phyloP scores from a whole-genome alignment of 1,140 invertebrate species.

The Bicyclus anynana region DNA sequence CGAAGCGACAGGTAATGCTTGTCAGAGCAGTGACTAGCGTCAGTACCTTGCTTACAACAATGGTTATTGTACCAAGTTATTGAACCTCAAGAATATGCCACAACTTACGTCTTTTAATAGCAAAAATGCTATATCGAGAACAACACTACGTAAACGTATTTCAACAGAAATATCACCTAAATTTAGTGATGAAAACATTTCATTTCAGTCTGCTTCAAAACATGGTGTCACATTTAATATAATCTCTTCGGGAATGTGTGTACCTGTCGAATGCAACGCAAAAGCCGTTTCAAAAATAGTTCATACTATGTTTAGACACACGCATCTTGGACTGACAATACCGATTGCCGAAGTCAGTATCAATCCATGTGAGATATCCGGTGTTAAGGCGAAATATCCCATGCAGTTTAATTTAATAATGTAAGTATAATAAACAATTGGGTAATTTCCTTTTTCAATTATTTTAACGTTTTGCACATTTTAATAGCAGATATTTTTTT shows the following conservation, averaged over 20 bases:
- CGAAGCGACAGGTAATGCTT: too few species aligned
- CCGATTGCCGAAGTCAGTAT: slow-evolving; percentile 8
- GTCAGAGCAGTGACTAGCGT: too few species aligned
- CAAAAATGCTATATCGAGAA: too few species aligned
- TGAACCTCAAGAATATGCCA: too few species aligned
- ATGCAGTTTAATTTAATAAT: neutral
- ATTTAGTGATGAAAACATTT: too few species aligned
- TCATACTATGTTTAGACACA: slow-evolving; percentile 12
- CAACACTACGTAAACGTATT: too few species aligned
- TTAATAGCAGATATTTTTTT: neutral
- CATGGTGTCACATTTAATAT: slow-evolving; percentile 26
- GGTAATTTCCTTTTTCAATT: neutral
- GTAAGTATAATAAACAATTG: neutral
- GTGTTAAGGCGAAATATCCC: neutral
- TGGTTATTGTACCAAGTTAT: too few species aligned
- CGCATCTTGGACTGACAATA: slow-evolving; percentile 10
- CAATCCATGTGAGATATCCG: slow-evolving; percentile 9
- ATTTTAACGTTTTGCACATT: neutral
- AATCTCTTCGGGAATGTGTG: slow-evolving; percentile 27
- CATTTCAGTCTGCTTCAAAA: slow-evolving; percentile 4
- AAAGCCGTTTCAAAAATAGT: slow-evolving; percentile 24
- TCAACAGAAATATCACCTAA: too few species aligned
- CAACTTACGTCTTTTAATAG: too few species aligned
- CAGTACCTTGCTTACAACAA: too few species aligned
- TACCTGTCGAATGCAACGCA: slow-evolving; percentile 24